These are phyloP conservation scores for Chionoecetes opilio DNA, from an alignment of 1,140 invertebrate species.

Conservation along the genomic window DNA sequence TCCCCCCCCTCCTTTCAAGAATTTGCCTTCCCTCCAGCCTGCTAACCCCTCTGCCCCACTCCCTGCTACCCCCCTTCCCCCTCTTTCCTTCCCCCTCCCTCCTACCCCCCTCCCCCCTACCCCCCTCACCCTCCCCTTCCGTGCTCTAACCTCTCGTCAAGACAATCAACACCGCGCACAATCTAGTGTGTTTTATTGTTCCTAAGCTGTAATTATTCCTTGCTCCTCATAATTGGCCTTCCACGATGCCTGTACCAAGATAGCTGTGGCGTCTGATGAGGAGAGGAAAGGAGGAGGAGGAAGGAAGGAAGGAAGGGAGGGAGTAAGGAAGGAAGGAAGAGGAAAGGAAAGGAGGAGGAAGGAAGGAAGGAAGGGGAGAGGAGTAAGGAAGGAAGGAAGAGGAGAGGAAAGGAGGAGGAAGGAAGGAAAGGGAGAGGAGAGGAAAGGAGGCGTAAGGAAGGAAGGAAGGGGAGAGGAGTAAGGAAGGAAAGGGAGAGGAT, in stretches of 20 bases:
- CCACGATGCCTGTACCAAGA: neutral
- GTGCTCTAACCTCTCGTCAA: too few species aligned
- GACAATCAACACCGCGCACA: neutral
- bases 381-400: neutral
- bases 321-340: neutral
- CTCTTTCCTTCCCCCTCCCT: neutral
- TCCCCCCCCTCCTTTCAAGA: too few species aligned
- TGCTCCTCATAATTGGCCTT: neutral
- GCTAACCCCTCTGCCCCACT: too few species aligned
- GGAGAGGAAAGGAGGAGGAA: neutral
- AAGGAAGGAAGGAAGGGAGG: neutral
- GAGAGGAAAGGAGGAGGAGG: neutral
- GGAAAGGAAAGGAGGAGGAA: neutral
- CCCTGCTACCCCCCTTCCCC: neutral
- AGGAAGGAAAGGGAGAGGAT: neutral
- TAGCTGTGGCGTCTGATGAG: neutral
- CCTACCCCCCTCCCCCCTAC: neutral
- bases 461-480: neutral
- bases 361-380: neutral
- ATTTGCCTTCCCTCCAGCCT: too few species aligned
- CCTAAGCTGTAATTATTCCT: slow-evolving; percentile 3
- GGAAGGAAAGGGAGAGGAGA: neutral
- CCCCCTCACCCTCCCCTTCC: neutral
- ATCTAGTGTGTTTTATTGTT: neutral
- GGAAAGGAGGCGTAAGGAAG: neutral